Percentiles rank a stretch among this genome's conserved stretches.
Conservation (phyloP, 2,797 vertebrate species). For the Pangasius krempfi region DNA sequence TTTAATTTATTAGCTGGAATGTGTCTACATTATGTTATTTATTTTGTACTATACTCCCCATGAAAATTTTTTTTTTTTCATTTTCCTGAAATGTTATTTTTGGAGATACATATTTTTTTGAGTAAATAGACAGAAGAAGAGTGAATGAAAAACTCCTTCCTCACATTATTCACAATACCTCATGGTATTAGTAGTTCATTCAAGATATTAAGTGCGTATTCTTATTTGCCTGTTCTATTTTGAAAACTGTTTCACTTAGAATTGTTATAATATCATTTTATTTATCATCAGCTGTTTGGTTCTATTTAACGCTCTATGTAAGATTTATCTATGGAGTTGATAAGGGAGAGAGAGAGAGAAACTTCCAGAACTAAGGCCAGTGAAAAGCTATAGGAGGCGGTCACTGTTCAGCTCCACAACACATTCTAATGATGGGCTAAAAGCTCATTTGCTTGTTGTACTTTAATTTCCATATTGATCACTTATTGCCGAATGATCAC, state of each 20-base stretch:
- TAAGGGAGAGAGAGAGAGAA: background rate
- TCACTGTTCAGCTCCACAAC: conserved; percentile 15
- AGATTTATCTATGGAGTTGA: background rate
- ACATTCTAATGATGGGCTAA: background rate
- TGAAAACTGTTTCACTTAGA: background rate
- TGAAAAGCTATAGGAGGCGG: background rate
- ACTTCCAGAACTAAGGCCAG: background rate
- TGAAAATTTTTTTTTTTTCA: background rate
- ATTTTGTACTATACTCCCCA: background rate
- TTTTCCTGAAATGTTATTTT: background rate
- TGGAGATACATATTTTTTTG: background rate
- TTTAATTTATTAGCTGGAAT: background rate
- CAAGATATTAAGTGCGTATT: background rate
- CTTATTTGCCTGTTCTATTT: background rate
- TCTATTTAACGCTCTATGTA: background rate
- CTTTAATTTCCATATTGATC: background rate
- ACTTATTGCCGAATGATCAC: background rate
- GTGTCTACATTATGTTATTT: background rate
- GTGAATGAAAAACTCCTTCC: background rate
- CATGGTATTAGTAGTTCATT: background rate
- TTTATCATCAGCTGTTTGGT: background rate
- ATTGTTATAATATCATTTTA: background rate
- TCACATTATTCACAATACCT: background rate
- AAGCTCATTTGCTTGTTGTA: background rate
- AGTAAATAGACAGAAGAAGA: background rate